These are phyloP conservation scores for Phycodurus eques DNA, from an alignment of 2,113 vertebrate genomes.

Conservation along the genomic window DNA sequence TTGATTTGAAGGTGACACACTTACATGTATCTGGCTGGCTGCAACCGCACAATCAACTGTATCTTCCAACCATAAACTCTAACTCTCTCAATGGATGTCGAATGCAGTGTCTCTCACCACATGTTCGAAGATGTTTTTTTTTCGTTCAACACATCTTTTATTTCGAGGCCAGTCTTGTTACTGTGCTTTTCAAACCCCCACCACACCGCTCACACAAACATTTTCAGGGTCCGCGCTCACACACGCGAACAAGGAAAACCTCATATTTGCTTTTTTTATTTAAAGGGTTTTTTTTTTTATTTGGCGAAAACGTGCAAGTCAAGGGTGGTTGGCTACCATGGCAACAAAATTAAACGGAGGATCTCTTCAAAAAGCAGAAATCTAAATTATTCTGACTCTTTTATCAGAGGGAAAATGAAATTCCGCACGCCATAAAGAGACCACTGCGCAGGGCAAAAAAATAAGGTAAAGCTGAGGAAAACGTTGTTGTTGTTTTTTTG, in stretches of 20 bases:
- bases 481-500: slow-evolving; percentile 35
- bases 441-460: slow-evolving; percentile 49
- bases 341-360: slow-evolving; percentile 82
- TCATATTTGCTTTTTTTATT: slow-evolving; percentile 75
- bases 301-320: slow-evolving; percentile 83
- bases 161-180: slow-evolving; percentile 52
- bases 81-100: slow-evolving; percentile 54
- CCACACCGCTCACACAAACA: slow-evolving; percentile 43
- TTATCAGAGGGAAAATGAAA: slow-evolving; percentile 70
- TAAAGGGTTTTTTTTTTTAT: slow-evolving; percentile 74
- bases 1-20: slow-evolving; percentile 46
- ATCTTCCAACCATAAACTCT: slow-evolving; percentile 55
- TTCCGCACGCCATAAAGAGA: slow-evolving; percentile 52
- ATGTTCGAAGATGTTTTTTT: slow-evolving; percentile 29
- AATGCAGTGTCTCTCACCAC: slow-evolving; percentile 47
- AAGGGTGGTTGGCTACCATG: slow-evolving; percentile 81
- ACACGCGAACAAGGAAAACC: slow-evolving; percentile 64
- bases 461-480: slow-evolving; percentile 27
- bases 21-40: slow-evolving; percentile 40
- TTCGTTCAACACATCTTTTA: slow-evolving; percentile 52
- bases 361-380: slow-evolving; percentile 80
- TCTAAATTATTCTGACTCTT: slow-evolving; percentile 79
- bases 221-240: slow-evolving; percentile 5
- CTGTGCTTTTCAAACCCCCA: slow-evolving; percentile 40
- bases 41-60: slow-evolving; percentile 47